phyloP scores from a whole-genome alignment of 2,888 invertebrate genomes.

The Trimorus sp. region DNA sequence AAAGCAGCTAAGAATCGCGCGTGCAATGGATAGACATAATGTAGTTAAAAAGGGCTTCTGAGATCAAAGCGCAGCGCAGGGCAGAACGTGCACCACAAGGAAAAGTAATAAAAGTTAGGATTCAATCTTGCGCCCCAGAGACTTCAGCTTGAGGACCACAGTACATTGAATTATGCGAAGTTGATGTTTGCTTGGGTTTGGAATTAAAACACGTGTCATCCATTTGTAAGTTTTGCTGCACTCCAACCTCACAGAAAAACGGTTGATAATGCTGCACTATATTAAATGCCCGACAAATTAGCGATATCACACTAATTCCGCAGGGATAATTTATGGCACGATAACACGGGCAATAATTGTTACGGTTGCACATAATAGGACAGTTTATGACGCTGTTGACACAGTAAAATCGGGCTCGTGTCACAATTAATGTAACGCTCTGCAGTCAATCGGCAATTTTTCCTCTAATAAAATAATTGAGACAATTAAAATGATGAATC shows the following conservation, averaged over 20 bases:
- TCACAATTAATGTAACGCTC: no score
- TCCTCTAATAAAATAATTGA: no score
- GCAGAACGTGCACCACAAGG: slow-evolving; percentile 57
- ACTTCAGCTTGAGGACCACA: slow-evolving; percentile 36
- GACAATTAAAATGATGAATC: no score
- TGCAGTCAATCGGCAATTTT: no score
- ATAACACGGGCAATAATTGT: neutral
- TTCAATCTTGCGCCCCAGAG: slow-evolving; percentile 61
- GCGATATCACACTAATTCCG: slow-evolving; percentile 30
- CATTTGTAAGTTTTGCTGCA: slow-evolving; percentile 45
- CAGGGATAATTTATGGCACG: slow-evolving; percentile 34
- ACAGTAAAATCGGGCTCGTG: no score
- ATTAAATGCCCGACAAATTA: slow-evolving; percentile 46
- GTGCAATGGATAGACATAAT: slow-evolving; percentile 69
- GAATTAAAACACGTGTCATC: slow-evolving; percentile 57
- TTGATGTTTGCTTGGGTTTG: slow-evolving; percentile 52
- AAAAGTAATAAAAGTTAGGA: slow-evolving; percentile 66
- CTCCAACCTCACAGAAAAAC: slow-evolving; percentile 36
- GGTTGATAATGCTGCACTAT: slow-evolving; percentile 18
- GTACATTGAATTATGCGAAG: slow-evolving; percentile 63
- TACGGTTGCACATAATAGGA: no score
- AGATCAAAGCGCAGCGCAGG: slow-evolving; percentile 58
- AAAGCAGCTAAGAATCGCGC: slow-evolving; percentile 71
- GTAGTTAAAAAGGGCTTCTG: slow-evolving; percentile 67
- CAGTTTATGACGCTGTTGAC: no score